These are phyloP conservation scores for Calephelis nemesis DNA, from an alignment of 1,140 invertebrate genomes.

Conservation along the genomic window DNA sequence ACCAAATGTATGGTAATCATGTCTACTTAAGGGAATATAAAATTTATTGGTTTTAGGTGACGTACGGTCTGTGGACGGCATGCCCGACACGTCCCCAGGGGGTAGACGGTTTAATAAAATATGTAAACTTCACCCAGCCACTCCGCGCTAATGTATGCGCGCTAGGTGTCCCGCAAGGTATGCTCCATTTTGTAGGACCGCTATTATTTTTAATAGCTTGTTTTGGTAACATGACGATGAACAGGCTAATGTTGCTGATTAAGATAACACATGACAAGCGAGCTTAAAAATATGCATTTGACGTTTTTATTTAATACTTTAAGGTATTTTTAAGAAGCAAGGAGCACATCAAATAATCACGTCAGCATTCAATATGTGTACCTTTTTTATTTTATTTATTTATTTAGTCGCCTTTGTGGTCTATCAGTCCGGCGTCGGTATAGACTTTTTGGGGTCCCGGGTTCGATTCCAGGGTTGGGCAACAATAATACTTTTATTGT, in stretches of 20 bases:
- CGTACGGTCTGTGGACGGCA: conserved; percentile 29
- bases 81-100: conserved; percentile 33
- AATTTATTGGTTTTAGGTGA: conserved; percentile 23
- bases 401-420: too few species aligned
- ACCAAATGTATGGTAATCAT: not conserved
- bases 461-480: too few species aligned
- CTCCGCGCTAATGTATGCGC: conserved; percentile 38
- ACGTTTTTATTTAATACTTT: not conserved
- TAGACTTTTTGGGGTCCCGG: too few species aligned
- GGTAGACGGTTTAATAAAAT: conserved; percentile 41
- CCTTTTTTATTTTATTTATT: too few species aligned
- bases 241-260: conserved; percentile 1
- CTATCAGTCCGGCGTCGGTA: too few species aligned
- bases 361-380: too few species aligned
- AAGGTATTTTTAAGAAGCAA: too few species aligned
- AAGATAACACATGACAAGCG: not conserved
- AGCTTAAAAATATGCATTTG: not conserved
- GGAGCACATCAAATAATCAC: too few species aligned
- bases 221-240: conserved; percentile 28
- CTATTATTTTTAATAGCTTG: conserved; percentile 36
- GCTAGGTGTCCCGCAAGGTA: conserved; percentile 33
- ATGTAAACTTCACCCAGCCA: conserved; percentile 32
- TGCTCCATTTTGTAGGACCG: conserved; percentile 30
- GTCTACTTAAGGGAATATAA: not conserved
- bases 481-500: too few species aligned